These are phyloP conservation scores for Atherinosoma microstoma DNA, from an alignment of 2,797 vertebrate genomes.

Conservation along the genomic window DNA sequence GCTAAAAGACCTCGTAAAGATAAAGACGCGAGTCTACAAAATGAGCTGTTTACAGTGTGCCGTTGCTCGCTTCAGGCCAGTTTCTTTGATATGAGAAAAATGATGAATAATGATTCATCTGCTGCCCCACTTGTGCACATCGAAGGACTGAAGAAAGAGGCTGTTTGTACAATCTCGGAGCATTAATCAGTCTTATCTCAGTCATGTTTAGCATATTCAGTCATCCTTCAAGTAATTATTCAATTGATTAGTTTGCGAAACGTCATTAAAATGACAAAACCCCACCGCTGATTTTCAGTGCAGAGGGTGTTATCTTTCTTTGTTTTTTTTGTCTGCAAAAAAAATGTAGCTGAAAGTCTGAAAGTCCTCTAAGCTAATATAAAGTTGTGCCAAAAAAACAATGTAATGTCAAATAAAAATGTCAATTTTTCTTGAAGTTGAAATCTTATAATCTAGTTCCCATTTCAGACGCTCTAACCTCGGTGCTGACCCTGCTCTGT, in stretches of 20 bases:
- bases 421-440: background rate
- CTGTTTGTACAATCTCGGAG: slow-evolving; percentile 1
- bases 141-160: slow-evolving; percentile 23
- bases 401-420: no score
- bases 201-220: background rate
- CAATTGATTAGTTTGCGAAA: background rate
- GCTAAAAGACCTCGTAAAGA: background rate
- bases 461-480: background rate
- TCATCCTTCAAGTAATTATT: background rate
- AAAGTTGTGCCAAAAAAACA: background rate
- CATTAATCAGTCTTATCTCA: background rate
- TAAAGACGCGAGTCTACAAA: background rate
- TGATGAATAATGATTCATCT: slow-evolving; percentile 29
- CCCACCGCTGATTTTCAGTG: background rate
- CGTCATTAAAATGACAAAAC: background rate
- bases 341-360: no score
- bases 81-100: slow-evolving; percentile 34
- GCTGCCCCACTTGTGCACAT: slow-evolving; percentile 27
- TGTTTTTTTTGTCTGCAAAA: background rate
- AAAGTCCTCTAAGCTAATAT: background rate
- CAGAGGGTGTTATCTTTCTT: background rate
- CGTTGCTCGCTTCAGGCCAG: slow-evolving; percentile 24
- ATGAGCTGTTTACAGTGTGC: slow-evolving; percentile 19
- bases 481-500: background rate
- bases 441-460: background rate